Conservation (phyloP, 1,140 invertebrate genomes). For the Lamellibrachia luymesi region DNA sequence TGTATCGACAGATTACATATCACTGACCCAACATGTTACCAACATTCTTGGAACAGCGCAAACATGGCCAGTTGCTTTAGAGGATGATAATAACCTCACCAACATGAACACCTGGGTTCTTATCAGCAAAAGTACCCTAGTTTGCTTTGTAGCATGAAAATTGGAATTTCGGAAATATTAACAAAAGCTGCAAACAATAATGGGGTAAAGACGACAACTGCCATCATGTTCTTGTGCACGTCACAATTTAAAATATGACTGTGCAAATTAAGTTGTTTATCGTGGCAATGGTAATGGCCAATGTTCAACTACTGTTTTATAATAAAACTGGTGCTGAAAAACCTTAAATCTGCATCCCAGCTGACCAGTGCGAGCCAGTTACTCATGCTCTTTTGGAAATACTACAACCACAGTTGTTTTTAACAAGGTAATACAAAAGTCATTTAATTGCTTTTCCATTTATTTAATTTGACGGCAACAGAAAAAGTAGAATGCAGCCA, state of each 20-base stretch:
- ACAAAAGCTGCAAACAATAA: neutral
- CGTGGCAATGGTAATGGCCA: neutral
- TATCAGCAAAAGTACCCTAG: neutral
- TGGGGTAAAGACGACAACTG: neutral
- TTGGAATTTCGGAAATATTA: neutral
- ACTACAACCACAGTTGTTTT: neutral
- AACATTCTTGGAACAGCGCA: neutral
- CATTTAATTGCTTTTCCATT: neutral
- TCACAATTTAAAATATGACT: neutral
- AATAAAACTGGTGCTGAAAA: neutral
- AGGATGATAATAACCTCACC: neutral
- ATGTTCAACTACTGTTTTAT: neutral
- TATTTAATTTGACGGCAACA: neutral
- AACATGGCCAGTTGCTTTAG: neutral
- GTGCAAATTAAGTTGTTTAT: neutral
- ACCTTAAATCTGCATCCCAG: neutral
- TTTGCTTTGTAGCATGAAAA: neutral
- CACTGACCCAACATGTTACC: neutral
- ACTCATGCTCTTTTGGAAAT: neutral
- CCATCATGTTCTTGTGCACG: neutral
- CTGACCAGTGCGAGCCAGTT: neutral
- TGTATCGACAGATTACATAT: neutral
- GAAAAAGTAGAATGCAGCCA: neutral
- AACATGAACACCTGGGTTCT: neutral
- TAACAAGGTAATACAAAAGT: neutral